Conservation (phyloP, 2,888 invertebrate species). For the Ochropleura leucogaster region DNA sequence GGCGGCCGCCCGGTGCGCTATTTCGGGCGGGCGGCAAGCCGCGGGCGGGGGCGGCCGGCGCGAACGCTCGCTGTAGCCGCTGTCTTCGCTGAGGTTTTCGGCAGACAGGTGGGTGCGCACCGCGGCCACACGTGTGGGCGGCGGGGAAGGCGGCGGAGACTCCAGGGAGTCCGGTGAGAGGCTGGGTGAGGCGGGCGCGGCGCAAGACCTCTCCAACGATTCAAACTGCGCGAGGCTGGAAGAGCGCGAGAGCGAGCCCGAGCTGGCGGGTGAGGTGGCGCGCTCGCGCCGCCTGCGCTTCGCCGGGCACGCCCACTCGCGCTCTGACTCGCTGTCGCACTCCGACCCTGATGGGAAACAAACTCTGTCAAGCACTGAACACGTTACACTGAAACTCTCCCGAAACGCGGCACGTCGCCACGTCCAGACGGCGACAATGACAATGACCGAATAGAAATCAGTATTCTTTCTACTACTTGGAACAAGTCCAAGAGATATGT, state of each 20-base stretch:
- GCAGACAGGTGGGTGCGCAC: conserved; percentile 91
- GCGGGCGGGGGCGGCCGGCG: conserved; percentile 82
- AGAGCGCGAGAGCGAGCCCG: conserved; percentile 93
- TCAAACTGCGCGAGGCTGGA: conserved; percentile 96
- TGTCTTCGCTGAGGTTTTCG: conserved; percentile 95
- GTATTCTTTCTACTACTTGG: conserved; percentile 78
- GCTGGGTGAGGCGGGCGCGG: conserved; percentile 85
- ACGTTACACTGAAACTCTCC: conserved; percentile 44
- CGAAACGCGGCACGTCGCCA: conserved; percentile 69
- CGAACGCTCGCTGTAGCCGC: conserved; percentile 93
- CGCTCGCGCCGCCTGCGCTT: conserved; percentile 93
- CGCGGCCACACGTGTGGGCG: conserved; percentile 78
- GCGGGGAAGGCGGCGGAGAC: conserved; percentile 84
- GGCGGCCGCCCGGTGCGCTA: conserved; percentile 80
- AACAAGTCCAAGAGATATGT: conserved; percentile 77
- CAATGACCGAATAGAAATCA: conserved; percentile 81
- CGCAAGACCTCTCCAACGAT: conserved; percentile 92
- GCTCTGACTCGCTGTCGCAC: conserved; percentile 93
- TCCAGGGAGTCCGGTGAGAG: conserved; percentile 88
- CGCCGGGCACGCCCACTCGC: conserved; percentile 94
- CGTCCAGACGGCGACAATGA: conserved; percentile 82
- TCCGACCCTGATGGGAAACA: conserved; percentile 83
- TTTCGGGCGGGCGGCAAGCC: conserved; percentile 79
- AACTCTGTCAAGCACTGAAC: conserved; percentile 61
- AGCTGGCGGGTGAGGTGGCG: conserved; percentile 83